Evolutionary conservation across 2,797 vertebrate species (phyloP).

Genomic region (Lycodopsis pacificus): DNA sequence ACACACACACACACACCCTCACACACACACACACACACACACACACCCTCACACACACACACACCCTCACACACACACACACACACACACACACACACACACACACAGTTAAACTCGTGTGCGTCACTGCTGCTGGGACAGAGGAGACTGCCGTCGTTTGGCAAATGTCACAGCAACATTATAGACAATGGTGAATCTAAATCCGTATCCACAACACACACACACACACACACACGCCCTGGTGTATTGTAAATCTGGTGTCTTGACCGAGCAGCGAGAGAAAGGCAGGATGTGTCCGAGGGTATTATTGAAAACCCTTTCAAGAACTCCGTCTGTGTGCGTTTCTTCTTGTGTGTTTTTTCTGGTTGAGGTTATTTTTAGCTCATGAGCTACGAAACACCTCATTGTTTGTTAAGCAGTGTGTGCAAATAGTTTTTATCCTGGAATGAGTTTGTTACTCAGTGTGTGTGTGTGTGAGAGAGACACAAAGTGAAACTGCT

Average conservation of each 20-base stretch:
- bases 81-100: slow-evolving; percentile 1
- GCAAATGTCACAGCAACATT: slow-evolving; percentile 58
- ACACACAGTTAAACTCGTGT: slow-evolving; percentile 4
- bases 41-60: too few relatives aligned
- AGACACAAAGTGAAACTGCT: neutral
- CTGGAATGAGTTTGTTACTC: neutral
- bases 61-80: slow-evolving; percentile 11
- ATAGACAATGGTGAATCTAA: slow-evolving; percentile 67
- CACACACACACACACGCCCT: slow-evolving; percentile 24
- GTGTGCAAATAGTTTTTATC: slow-evolving; percentile 10
- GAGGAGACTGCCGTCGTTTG: slow-evolving; percentile 26
- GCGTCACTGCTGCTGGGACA: slow-evolving; percentile 48
- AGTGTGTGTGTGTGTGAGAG: neutral
- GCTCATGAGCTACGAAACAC: neutral
- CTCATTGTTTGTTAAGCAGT: slow-evolving; percentile 16
- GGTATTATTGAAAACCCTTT: slow-evolving; percentile 51
- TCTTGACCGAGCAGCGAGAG: slow-evolving; percentile 33
- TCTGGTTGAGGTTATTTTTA: slow-evolving; percentile 37
- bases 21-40: too few relatives aligned
- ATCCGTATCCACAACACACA: slow-evolving; percentile 48
- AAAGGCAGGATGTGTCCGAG: slow-evolving; percentile 66
- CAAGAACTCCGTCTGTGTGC: slow-evolving; percentile 31
- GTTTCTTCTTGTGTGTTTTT: slow-evolving; percentile 20
- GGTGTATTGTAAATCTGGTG: slow-evolving; percentile 45
- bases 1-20: too few relatives aligned